Evolutionary conservation across 2,113 vertebrate genomes (phyloP), one percentile per base, ranked within the genome.

Genomic region (Pterocles burchelli): DNA sequence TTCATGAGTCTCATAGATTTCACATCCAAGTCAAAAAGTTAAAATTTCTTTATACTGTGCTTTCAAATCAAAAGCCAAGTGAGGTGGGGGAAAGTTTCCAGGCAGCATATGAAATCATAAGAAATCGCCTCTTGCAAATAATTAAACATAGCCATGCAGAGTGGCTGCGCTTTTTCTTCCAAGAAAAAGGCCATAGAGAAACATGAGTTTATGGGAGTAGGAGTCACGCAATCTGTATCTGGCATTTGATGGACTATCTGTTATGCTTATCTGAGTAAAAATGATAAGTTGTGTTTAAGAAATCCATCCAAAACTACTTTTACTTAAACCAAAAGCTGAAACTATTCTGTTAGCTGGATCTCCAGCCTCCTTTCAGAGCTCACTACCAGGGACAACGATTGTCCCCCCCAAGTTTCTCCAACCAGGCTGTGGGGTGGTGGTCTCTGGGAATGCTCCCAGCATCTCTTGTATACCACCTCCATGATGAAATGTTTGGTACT

Each of bases 271-370:
- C 73, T 63, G 75, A 88, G 59, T 33, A 49, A 93, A 92, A 79
- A 20, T 7, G 7, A 31, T 62, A 77, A 78, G 18, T 18, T 84
- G 17, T 19, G n/a, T 66, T 70, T 78, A 85, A 63, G 29, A 93
- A 94, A 87, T 51, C 19, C 33, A 86, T 92, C 52, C 72, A 83
- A 76, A 91, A 61, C 22, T 51, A 34, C 49, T 87, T 90, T 54
- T 88, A 13, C 34, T 63, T 76, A 34, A 92, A 88, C 9, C 8
- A 55, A 73, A 86, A 70, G 17, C 34, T 85, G 61, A 76, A 95
- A 46, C 24, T 57, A 16, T 43, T 71, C 14, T 70, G 1, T 88
- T 87, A 84, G 11, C 21, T 48, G 22, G 5, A 66, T 24, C 14
- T 4, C 21, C 34, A 13, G 14, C 1, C 1, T 70, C 18, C 45